These are phyloP conservation scores for Diaprepes abbreviatus DNA, from an alignment of 2,888 invertebrate species.

Conservation along the genomic window DNA sequence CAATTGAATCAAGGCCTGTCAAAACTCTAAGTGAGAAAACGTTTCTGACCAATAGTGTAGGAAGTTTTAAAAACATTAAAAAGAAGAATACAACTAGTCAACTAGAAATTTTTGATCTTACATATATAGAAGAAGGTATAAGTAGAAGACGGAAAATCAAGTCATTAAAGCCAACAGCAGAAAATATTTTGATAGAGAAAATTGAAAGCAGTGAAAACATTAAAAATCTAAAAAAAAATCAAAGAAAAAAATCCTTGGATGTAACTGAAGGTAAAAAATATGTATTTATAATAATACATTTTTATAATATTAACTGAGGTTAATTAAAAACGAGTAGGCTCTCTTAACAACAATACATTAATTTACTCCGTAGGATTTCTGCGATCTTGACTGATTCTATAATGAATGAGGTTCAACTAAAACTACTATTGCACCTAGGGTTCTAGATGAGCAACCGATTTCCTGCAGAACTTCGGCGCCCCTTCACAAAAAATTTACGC, in stretches of 20 bases:
- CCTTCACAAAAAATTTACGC: too few species aligned
- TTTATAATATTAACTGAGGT: too few species aligned
- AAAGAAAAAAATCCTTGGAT: not conserved
- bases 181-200: constrained; percentile 3
- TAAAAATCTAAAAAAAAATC: not conserved
- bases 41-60: constrained; percentile 25
- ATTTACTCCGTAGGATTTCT: too few species aligned
- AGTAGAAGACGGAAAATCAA: not conserved
- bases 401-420: too few species aligned
- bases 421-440: too few species aligned
- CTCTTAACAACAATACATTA: too few species aligned
- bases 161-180: not conserved
- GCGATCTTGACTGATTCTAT: too few species aligned
- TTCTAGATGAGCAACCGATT: too few species aligned
- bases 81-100: not conserved
- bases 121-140: constrained; percentile 1
- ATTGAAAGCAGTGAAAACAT: not conserved
- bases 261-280: not conserved
- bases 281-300: too few species aligned
- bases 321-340: too few species aligned
- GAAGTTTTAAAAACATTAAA: constrained; percentile 15
- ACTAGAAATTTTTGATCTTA: constrained; percentile 12
- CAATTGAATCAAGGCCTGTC: not conserved
- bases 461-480: too few species aligned
- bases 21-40: constrained; percentile 31